These are phyloP conservation scores for Megaptera novaeangliae DNA, from an alignment of 2,113 vertebrate genomes.

Conservation along the genomic window DNA sequence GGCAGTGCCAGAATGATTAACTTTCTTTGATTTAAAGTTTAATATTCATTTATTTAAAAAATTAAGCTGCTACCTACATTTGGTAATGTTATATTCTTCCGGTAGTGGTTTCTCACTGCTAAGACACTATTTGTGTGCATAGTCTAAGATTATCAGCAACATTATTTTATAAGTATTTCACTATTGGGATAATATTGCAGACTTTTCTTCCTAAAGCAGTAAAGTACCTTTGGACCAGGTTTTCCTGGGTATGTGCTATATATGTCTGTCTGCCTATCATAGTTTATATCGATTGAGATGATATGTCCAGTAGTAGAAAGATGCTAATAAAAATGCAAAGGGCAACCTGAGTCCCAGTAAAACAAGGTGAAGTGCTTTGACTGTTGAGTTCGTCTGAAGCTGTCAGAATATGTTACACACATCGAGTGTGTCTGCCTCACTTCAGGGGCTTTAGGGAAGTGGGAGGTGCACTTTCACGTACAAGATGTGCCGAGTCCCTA, in stretches of 20 bases:
- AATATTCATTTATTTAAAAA: not conserved
- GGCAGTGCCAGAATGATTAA: not conserved
- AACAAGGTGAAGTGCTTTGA: not conserved
- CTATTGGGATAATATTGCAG: not conserved
- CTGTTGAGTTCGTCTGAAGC: not conserved
- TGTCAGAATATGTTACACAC: not conserved
- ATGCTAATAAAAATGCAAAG: not conserved
- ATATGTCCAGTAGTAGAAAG: not conserved
- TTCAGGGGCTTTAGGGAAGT: conserved; percentile 90
- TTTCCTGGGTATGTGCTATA: not conserved
- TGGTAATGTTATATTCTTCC: not conserved
- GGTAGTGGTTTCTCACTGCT: not conserved
- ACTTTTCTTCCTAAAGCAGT: not conserved
- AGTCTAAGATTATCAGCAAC: too few species aligned
- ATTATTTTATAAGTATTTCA: not conserved
- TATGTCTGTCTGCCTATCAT: not conserved
- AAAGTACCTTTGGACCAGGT: not conserved
- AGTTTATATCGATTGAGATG: not conserved
- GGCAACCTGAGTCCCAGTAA: not conserved
- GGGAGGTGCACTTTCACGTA: conserved; percentile 90
- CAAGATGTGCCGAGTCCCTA: conserved; percentile 56
- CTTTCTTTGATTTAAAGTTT: not conserved
- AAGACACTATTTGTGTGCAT: not conserved
- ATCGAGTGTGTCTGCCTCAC: conserved; percentile 79
- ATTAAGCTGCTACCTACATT: not conserved